Percentiles rank a stretch among this genome's conserved stretches.
Evolutionary conservation across 1,140 invertebrate species (phyloP).

Genomic region (Atta cephalotes): DNA sequence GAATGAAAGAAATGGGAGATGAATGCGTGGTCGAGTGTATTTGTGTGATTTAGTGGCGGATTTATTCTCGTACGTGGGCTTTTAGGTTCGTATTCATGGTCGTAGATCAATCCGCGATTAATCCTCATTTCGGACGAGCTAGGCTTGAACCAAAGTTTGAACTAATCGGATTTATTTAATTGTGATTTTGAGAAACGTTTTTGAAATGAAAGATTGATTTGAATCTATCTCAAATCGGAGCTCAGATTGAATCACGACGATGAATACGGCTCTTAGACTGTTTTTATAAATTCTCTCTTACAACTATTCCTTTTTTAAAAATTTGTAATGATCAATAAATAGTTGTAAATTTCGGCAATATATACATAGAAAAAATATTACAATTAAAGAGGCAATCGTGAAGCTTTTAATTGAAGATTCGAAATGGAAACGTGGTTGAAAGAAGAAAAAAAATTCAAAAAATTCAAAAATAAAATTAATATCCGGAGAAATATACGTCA

Average conservation of each 20-base stretch:
- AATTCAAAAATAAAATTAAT: neutral
- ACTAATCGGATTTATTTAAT: too few relatives aligned
- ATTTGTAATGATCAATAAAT: constrained; percentile 4
- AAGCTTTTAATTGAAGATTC: constrained; percentile 2
- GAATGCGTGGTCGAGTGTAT: constrained; percentile 23
- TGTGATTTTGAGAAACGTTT: too few relatives aligned
- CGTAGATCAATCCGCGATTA: too few relatives aligned
- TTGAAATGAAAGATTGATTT: too few relatives aligned
- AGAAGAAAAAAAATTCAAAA: neutral
- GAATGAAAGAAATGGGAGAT: constrained; percentile 2
- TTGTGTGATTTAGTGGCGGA: constrained; percentile 44
- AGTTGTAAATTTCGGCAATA: neutral
- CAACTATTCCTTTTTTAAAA: constrained; percentile 6
- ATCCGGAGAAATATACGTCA: neutral
- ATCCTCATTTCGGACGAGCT: too few relatives aligned
- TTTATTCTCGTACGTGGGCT: constrained; percentile 10
- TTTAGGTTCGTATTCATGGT: neutral
- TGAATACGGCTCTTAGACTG: neutral
- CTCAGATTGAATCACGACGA: too few relatives aligned
- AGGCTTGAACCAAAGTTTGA: too few relatives aligned
- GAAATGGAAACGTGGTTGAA: constrained; percentile 13
- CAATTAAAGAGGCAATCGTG: neutral
- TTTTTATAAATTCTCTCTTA: constrained; percentile 14
- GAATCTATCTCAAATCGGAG: too few relatives aligned
- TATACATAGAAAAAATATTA: neutral